Conservation (phyloP, 2,888 invertebrate species). For the Catocala fraxini region DNA sequence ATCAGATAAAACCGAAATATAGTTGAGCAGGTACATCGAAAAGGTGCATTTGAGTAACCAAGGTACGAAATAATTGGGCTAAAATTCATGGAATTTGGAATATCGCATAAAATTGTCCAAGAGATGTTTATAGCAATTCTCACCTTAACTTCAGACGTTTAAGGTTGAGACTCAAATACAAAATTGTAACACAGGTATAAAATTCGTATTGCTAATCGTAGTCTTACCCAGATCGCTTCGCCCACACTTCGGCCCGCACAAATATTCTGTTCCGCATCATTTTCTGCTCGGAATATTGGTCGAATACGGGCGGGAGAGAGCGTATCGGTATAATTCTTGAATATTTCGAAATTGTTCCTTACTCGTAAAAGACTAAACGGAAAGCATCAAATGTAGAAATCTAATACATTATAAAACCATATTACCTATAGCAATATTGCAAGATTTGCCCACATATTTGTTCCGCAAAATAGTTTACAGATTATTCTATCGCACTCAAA, state of each 20-base stretch:
- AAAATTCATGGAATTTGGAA: conserved; percentile 26
- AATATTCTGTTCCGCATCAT: conserved; percentile 34
- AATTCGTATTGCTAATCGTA: conserved; percentile 36
- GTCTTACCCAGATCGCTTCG: conserved; percentile 30
- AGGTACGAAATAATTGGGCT: conserved; percentile 27
- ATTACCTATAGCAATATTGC: too few species aligned
- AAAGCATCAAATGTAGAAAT: conserved; percentile 3
- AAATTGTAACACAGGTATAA: conserved; percentile 10
- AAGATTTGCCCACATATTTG: too few species aligned
- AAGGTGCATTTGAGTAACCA: conserved; percentile 44
- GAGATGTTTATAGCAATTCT: background rate
- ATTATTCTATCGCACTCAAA: too few species aligned
- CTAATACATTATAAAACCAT: background rate
- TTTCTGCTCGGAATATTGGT: conserved; percentile 22
- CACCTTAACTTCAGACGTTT: conserved; percentile 5
- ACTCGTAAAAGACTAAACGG: conserved; percentile 4
- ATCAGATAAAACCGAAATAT: conserved; percentile 36
- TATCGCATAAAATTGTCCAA: conserved; percentile 13
- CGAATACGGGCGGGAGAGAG: conserved; percentile 17
- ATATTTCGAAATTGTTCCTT: conserved; percentile 16
- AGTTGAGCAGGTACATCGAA: conserved; percentile 26
- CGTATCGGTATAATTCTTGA: conserved; percentile 22
- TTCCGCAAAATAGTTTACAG: too few species aligned
- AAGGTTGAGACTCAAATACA: conserved; percentile 18
- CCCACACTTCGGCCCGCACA: conserved; percentile 24